These are phyloP conservation scores for Eutrigla gurnardus DNA, from an alignment of 2,797 vertebrate species.

Conservation along the genomic window DNA sequence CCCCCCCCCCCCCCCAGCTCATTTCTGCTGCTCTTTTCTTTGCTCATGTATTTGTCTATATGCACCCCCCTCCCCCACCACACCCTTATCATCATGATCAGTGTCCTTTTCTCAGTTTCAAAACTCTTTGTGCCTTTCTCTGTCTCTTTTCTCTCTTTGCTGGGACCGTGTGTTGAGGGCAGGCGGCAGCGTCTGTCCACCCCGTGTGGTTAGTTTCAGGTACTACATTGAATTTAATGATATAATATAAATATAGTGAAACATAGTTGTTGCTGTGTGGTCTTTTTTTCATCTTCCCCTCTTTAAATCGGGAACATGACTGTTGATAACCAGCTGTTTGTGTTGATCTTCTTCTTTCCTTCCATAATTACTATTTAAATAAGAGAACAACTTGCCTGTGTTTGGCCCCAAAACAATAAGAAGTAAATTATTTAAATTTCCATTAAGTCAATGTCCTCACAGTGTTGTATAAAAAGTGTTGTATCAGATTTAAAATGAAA, in stretches of 20 bases:
- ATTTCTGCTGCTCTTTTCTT: constrained; percentile 30
- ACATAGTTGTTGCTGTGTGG: constrained; percentile 55
- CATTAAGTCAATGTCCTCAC: too few species aligned
- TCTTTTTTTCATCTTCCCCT: neutral
- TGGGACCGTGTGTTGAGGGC: constrained; percentile 83
- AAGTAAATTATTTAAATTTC: too few species aligned
- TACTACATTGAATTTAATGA: constrained; percentile 87
- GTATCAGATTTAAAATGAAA: too few species aligned
- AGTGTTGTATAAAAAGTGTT: too few species aligned
- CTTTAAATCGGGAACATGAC: neutral
- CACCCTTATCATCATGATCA: constrained; percentile 29
- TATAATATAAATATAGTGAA: constrained; percentile 89
- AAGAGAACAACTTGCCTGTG: too few species aligned
- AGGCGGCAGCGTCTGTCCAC: constrained; percentile 68
- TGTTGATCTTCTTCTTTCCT: too few species aligned
- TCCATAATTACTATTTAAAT: too few species aligned
- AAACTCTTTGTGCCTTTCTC: constrained; percentile 83
- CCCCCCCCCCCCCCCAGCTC: neutral
- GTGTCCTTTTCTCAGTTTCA: constrained; percentile 60
- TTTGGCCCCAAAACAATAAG: too few species aligned
- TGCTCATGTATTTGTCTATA: constrained; percentile 51
- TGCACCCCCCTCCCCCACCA: constrained; percentile 5
- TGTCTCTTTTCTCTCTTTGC: constrained; percentile 82
- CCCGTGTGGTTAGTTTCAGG: constrained; percentile 87
- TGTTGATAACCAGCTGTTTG: too few species aligned